Evolutionary conservation across 92 coral and sea anemone genomes (phyloP).

Genomic region (Virgularia gustaviana): DNA sequence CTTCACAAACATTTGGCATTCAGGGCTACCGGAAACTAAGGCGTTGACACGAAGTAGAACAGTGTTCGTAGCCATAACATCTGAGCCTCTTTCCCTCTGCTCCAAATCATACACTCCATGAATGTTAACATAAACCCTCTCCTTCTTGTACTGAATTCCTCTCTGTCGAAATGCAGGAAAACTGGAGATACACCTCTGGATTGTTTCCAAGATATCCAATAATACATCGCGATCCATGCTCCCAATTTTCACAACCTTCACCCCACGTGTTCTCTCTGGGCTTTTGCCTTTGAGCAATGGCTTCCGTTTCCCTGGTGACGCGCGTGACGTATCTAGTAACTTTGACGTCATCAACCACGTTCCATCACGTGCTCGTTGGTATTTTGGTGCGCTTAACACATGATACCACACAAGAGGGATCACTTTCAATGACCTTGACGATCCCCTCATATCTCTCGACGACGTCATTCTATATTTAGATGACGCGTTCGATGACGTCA

Average conservation of each 20-base stretch:
- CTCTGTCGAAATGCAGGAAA: constrained; percentile 25
- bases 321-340: neutral
- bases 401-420: constrained; percentile 4
- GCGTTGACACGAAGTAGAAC: constrained; percentile 1
- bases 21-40: constrained; percentile 20
- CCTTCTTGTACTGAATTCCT: constrained; percentile 13
- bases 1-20: constrained; percentile 5
- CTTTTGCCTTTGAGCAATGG: neutral
- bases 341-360: neutral
- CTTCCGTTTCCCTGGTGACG: neutral
- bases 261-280: neutral
- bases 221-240: constrained; percentile 8
- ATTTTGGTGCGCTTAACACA: neutral
- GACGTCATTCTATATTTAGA: too few relatives aligned
- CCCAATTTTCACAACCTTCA: constrained; percentile 11
- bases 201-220: constrained; percentile 12
- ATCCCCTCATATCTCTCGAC: too few relatives aligned
- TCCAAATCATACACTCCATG: neutral
- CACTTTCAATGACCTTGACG: constrained; percentile 13
- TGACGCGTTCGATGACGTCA: too few relatives aligned
- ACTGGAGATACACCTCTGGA: constrained; percentile 21
- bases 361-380: neutral
- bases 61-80: neutral
- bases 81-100: neutral
- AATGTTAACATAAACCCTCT: neutral